Base-by-base conservation (phyloP, 2,113 vertebrate genomes). In the Myodes glareolus region DNA sequence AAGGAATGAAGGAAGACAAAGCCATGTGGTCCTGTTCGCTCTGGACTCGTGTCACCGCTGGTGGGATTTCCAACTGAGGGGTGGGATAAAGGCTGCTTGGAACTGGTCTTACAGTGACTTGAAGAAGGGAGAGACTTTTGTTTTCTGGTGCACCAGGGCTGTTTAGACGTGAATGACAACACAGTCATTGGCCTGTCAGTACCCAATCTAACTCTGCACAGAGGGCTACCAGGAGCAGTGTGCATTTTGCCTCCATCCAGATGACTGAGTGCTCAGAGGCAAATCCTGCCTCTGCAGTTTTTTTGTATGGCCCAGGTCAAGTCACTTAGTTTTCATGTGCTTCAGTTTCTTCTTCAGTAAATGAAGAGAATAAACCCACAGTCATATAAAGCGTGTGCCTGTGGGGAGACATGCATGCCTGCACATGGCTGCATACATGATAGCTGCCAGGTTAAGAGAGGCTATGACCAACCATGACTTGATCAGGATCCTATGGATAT, bases 301-400 rank as follows among this genome's bases (percentile, higher is more conserved):
- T 91, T 89, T 89, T 39, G 7, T 39, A 17, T 90, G 87, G n/a
- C 47, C 42, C 90, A n/a, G 23, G 23, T 88, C 52, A 52, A 72
- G 70, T 68, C 23, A 52, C 19, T 68, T 94, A 45, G 39, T 65
- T 73, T 90, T 65, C 29, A 3, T 50, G n/a, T 72, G 17, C 77
- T 75, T 96, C 72, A 78, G 58, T 93, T 89, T 89, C 87, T 42
- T 94, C 55, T 81, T 65, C 10, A 65, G 65, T 68, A 84, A 95
- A 76, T 61, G 80, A 88, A 76, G 14, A 65, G 80, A 61, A 76
- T 91, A 86, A 96, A 75, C 29, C 16, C 13, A 10, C 42, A 39
- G 68, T 87, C 36, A 33, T 90, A 91, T 58, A 87, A 90, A 65
- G 19, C 65, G 1, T 67, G 19, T 95, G 52, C 36, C 89, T 76